Evolutionary conservation across 1,140 invertebrate genomes (phyloP), one percentile per base, ranked within the genome.

Genomic region (Thaumatotibia leucotreta): DNA sequence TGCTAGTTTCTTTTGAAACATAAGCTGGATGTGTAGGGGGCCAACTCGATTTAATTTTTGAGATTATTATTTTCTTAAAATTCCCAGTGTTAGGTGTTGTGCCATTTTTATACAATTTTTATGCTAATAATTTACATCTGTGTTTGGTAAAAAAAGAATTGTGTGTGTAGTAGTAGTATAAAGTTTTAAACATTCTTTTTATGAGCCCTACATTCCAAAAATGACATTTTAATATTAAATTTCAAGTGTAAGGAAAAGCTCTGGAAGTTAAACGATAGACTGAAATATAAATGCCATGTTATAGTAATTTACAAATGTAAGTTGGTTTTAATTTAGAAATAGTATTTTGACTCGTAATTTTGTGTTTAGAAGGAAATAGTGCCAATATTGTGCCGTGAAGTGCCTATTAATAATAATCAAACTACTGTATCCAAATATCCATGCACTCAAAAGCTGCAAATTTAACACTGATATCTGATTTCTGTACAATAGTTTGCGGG

Each of bases 221-320:
- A 58, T 14, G 24, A 58, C 52, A 58, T 58, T 58, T 31, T 27
- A 27, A 27, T 58, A 4, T 58, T 58, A 29, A 27, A 58, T 58
- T 58, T 58, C 24, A 58, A 31, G 27, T 58, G 14, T 58, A 24
- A 58, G 24, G 2, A n/a, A 27, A 29, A 58, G 17, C 52, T 58
- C 52, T 58, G 52, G 52, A 58, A 58, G 52, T 58, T 58, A 27
- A 58, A 58, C 52, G 52, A 58, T 58, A 58, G 52, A 58, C 52
- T 58, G 52, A 58, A 58, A 29, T 58, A 27, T 58, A 17, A 58
- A 58, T 58, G 52, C 52, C 52, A 58, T 58, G 52, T 58, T 58
- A 58, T 29, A 24, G 24, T 58, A 58, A 54, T 54, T 54, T 54
- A 54, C 50, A 27, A 54, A 20, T 54, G 23, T 54, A 54, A 54